Evolutionary conservation across 2,797 vertebrate genomes (phyloP).

Genomic region (Mormyrops attenuatus): DNA sequence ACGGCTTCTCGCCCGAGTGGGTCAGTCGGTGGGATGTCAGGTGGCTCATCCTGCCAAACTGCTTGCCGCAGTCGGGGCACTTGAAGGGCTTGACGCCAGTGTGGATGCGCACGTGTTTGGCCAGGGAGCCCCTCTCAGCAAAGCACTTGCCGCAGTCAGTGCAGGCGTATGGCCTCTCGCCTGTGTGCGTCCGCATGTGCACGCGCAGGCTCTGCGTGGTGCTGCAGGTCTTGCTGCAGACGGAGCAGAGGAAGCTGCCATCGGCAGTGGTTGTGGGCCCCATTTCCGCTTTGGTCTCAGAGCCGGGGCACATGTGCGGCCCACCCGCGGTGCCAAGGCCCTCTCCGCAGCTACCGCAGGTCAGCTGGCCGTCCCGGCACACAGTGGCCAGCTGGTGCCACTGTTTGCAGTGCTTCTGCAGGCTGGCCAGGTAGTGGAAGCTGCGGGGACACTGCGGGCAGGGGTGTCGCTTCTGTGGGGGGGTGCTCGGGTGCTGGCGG

Average conservation of each 20-base stretch:
- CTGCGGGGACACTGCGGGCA: conserved; percentile 65
- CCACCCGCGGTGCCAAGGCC: conserved; percentile 64
- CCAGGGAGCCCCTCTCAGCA: conserved; percentile 46
- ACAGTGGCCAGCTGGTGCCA: conserved; percentile 62
- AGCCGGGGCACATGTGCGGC: conserved; percentile 58
- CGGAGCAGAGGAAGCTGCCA: conserved; percentile 53
- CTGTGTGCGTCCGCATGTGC: conserved; percentile 68
- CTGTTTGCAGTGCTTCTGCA: conserved; percentile 65
- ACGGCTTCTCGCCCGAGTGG: conserved; percentile 63
- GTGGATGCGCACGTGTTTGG: conserved; percentile 62
- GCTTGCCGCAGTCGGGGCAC: conserved; percentile 62
- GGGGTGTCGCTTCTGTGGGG: conserved; percentile 58
- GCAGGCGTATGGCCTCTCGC: conserved; percentile 61
- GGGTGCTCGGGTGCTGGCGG: conserved; percentile 53
- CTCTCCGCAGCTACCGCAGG: conserved; percentile 59
- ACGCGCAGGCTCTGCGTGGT: conserved; percentile 61
- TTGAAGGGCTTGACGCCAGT: conserved; percentile 59
- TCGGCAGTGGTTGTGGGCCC: conserved; percentile 56
- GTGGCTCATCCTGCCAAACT: conserved; percentile 59
- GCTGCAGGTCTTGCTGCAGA: conserved; percentile 60
- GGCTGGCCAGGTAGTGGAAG: conserved; percentile 65
- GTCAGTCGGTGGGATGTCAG: conserved; percentile 63
- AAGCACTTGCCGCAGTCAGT: conserved; percentile 63
- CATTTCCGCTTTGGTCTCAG: conserved; percentile 16
- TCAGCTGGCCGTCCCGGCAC: conserved; percentile 54